Conservation (phyloP, 92 coral and sea anemone species). For the Porites rus region DNA sequence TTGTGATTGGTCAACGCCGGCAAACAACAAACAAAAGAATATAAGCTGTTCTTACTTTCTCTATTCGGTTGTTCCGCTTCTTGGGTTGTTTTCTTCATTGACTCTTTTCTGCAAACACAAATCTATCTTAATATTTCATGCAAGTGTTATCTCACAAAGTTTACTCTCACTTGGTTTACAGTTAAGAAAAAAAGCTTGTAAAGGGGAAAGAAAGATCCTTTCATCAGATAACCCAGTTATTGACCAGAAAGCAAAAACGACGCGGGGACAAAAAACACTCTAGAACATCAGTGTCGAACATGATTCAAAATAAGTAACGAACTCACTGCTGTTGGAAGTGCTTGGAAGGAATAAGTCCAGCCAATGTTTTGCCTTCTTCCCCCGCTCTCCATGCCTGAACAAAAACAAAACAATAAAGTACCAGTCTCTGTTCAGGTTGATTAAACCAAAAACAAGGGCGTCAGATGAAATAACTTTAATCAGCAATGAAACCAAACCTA, state of each 20-base stretch:
- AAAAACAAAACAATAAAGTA: not conserved
- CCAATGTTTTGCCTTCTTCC: slow-evolving; percentile 93
- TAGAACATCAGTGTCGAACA: not conserved
- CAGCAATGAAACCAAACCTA: too few relatives aligned
- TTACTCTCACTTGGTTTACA: not conserved
- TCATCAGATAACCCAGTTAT: too few relatives aligned
- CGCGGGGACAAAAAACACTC: not conserved
- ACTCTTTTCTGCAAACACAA: slow-evolving; percentile 75
- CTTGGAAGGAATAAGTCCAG: slow-evolving; percentile 95
- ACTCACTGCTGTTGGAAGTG: slow-evolving; percentile 99
- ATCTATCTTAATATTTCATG: not conserved
- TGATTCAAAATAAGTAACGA: not conserved
- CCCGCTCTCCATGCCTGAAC: slow-evolving; percentile 98
- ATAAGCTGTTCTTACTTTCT: slow-evolving; percentile 54
- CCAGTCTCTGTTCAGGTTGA: too few relatives aligned
- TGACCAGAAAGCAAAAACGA: not conserved
- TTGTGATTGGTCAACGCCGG: too few relatives aligned
- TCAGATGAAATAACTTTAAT: too few relatives aligned
- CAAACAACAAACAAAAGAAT: too few relatives aligned
- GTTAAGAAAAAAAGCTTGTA: too few relatives aligned
- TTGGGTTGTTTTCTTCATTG: slow-evolving; percentile 76
- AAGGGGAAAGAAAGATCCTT: too few relatives aligned
- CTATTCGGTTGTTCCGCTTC: slow-evolving; percentile 67
- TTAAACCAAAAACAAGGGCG: not conserved
- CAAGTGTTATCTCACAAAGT: too few relatives aligned